phyloP scores from a whole-genome alignment of 2,113 vertebrate genomes.

The Misgurnus mizolepis region DNA sequence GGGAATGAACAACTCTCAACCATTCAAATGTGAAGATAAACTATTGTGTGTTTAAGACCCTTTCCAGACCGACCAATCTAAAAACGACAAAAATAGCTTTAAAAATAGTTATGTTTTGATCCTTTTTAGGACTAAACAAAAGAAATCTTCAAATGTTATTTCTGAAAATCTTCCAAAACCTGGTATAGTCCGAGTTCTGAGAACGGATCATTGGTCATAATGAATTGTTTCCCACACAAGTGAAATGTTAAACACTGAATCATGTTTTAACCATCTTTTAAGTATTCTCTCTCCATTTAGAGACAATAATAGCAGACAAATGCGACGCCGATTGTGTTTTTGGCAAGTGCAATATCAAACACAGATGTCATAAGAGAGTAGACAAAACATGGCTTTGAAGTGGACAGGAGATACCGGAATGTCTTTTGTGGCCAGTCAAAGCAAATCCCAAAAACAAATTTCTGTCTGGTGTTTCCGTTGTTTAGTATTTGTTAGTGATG shows the following conservation, averaged over 20 bases:
- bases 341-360: constrained; percentile 37
- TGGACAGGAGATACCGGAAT: constrained; percentile 7
- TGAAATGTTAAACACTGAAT: not conserved
- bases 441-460: not conserved
- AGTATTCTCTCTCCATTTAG: constrained; percentile 8
- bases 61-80: no score
- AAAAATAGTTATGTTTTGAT: constrained; percentile 1
- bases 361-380: constrained; percentile 47
- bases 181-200: not conserved
- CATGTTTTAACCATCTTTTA: not conserved
- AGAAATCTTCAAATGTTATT: not conserved
- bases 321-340: constrained; percentile 43
- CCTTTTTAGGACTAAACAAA: not conserved
- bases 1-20: no score
- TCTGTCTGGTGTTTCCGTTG: no score
- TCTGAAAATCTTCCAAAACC: not conserved
- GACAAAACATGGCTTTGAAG: constrained; percentile 40
- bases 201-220: not conserved
- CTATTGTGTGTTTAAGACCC: no score
- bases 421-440: constrained; percentile 4
- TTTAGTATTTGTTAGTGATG: not conserved
- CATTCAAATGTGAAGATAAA: no score
- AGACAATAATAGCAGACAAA: constrained; percentile 32
- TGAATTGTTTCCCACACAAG: not conserved
- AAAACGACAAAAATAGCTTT: not conserved